These are phyloP conservation scores for Antitype chi DNA, from an alignment of 2,888 invertebrate species.

Conservation along the genomic window DNA sequence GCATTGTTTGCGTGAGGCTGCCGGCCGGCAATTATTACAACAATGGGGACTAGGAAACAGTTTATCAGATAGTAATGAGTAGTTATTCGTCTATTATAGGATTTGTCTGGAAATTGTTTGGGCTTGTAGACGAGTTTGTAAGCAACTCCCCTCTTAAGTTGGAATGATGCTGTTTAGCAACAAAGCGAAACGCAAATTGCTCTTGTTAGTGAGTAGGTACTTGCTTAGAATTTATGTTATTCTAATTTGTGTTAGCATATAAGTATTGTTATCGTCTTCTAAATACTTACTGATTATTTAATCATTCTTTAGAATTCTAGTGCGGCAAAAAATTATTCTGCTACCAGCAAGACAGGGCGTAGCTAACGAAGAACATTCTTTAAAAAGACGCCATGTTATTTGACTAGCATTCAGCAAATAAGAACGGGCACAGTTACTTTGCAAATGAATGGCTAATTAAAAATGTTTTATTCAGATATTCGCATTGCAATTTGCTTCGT, in stretches of 20 bases:
- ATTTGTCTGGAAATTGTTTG: constrained; percentile 38
- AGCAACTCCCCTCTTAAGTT: background rate
- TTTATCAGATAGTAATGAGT: constrained; percentile 64
- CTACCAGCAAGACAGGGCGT: background rate
- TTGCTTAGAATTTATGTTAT: background rate
- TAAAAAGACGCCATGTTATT: constrained; percentile 36
- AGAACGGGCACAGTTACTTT: constrained; percentile 33
- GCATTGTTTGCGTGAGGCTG: constrained; percentile 73
- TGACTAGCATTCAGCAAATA: constrained; percentile 36
- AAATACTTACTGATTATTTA: background rate
- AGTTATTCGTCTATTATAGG: constrained; percentile 57
- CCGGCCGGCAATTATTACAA: constrained; percentile 70
- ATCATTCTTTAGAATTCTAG: background rate
- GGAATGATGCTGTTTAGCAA: constrained; percentile 1
- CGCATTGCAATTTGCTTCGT: constrained; percentile 40
- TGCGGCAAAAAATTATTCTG: background rate
- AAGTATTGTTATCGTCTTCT: background rate
- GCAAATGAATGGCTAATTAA: constrained; percentile 57
- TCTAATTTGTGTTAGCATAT: background rate
- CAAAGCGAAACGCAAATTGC: constrained; percentile 16
- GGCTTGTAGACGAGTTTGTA: constrained; percentile 27
- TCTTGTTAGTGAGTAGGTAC: background rate
- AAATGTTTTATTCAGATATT: constrained; percentile 58
- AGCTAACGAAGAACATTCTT: constrained; percentile 14
- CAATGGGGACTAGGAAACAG: constrained; percentile 63